phyloP scores from a whole-genome alignment of 1,140 invertebrate species.

The Anastrepha obliqua region DNA sequence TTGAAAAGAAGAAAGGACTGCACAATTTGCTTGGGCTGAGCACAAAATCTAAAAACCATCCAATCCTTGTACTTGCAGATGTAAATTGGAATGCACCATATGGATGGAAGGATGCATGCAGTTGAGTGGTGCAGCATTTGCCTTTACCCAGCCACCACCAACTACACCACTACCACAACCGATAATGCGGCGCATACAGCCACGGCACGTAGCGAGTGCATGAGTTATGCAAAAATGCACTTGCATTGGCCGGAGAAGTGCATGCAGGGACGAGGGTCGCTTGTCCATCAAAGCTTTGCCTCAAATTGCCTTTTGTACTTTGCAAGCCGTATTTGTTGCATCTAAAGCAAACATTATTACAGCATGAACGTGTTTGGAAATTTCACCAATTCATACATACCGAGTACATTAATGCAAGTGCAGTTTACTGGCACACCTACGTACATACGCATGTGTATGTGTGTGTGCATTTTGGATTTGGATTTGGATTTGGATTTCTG shows the following conservation, averaged over 20 bases:
- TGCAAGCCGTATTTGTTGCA: background rate
- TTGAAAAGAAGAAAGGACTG: no score
- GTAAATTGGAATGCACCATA: no score
- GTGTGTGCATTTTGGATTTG: background rate
- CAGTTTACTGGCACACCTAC: background rate
- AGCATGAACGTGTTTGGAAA: constrained; percentile 43
- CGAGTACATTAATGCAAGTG: constrained; percentile 15
- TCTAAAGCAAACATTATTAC: constrained; percentile 44
- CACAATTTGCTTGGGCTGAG: no score
- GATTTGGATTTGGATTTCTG: background rate
- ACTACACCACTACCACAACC: no score
- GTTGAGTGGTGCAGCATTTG: background rate
- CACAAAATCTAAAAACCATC: no score
- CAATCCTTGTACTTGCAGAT: no score
- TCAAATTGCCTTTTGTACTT: constrained; percentile 24
- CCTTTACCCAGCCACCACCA: background rate
- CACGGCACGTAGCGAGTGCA: constrained; percentile 1
- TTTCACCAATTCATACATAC: background rate
- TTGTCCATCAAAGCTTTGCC: constrained; percentile 39
- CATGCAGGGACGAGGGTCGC: background rate
- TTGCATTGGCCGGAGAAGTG: background rate
- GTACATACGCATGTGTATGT: background rate
- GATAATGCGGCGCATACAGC: background rate
- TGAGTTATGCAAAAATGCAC: constrained; percentile 14
- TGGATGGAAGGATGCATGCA: background rate